Conservation (phyloP, 2,113 vertebrate species). For the Noctilio leporinus region DNA sequence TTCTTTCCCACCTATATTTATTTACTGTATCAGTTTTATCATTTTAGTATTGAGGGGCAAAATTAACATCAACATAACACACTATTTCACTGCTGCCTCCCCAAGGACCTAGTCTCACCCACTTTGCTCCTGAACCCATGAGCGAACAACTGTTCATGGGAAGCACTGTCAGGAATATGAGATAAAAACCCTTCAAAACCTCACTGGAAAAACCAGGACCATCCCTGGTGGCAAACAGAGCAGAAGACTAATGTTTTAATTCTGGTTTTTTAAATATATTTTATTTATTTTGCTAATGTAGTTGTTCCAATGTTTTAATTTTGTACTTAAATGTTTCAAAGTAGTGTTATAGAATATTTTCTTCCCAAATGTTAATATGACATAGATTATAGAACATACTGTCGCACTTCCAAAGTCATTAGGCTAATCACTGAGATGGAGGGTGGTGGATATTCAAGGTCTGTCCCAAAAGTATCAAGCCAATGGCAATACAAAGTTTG, state of each 20-base stretch:
- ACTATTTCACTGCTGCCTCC: background rate
- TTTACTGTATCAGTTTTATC: background rate
- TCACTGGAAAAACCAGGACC: background rate
- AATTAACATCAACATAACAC: background rate
- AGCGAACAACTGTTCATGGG: background rate
- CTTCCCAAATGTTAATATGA: background rate
- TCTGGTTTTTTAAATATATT: too few relatives aligned
- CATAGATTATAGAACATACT: background rate
- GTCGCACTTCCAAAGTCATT: background rate
- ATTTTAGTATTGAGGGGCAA: background rate
- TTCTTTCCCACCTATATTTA: background rate
- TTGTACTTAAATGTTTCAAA: background rate
- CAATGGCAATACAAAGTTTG: too few relatives aligned
- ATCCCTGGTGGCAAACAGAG: background rate
- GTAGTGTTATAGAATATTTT: background rate
- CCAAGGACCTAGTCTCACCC: background rate
- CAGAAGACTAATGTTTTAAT: background rate
- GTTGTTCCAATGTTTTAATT: background rate
- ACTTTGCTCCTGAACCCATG: background rate
- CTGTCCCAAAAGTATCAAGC: too few relatives aligned
- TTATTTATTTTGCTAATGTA: too few relatives aligned
- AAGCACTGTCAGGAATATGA: background rate
- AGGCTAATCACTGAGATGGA: background rate
- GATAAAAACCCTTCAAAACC: background rate
- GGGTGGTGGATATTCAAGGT: accelerated